Evolutionary conservation across 2,888 invertebrate species (phyloP).

Genomic region (Heliconius sara): DNA sequence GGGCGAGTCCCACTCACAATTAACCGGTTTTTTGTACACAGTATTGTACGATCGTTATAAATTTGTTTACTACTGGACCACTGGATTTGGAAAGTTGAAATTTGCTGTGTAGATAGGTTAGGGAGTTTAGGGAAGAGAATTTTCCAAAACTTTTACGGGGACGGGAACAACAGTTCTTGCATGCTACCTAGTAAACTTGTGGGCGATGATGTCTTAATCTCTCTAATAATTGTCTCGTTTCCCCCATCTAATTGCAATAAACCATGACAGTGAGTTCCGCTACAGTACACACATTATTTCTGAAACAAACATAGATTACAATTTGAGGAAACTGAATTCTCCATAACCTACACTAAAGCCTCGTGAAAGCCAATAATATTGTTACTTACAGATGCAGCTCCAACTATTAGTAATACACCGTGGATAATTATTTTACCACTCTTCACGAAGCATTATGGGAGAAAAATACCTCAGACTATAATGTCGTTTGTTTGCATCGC

Average conservation of each 20-base stretch:
- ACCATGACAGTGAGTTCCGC: not conserved
- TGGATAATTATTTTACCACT: conserved; percentile 15
- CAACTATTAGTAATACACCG: conserved; percentile 26
- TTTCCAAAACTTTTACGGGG: not conserved
- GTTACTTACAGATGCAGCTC: conserved; percentile 44
- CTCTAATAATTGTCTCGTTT: not conserved
- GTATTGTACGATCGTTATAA: not conserved
- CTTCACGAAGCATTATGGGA: conserved; percentile 8
- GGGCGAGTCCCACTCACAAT: no score
- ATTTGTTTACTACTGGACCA: not conserved
- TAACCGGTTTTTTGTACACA: not conserved
- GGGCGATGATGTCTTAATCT: not conserved
- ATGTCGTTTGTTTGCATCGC: not conserved
- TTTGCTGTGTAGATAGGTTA: no score
- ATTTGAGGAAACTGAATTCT: not conserved
- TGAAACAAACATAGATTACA: not conserved
- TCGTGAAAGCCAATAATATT: conserved; percentile 12
- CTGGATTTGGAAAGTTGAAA: not conserved
- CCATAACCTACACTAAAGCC: no score
- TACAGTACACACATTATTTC: not conserved
- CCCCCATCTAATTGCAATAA: not conserved
- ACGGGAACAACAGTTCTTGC: no score
- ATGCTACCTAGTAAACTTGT: not conserved
- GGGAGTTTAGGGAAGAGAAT: not conserved
- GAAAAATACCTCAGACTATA: conserved; percentile 12